Base-by-base conservation (phyloP, 2,888 invertebrate genomes). In the Craniophora ligustri region DNA sequence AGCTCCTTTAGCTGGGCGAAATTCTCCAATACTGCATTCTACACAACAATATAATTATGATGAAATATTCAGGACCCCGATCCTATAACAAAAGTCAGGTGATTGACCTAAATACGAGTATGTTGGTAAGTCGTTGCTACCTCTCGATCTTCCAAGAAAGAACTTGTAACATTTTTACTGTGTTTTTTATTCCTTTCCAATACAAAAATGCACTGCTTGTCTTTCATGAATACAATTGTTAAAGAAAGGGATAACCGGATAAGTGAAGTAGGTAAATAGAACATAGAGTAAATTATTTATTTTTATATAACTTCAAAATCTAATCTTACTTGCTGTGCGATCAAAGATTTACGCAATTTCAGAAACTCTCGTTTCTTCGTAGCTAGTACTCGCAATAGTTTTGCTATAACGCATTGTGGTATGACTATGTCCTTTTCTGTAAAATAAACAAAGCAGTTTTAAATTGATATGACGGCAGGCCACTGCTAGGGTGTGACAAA, bases 321-420 rank as follows among this genome's bases (percentile, higher is more conserved):
- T 13, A 19, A 8, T 1, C 77, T 68, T 73, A 88, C 92, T 78
- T 93, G 92, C 51, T 86, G 85, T 2, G 61, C 4, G 16, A 89
- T 79, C 11, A 92, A 65, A 58, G 11, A 72, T 60, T 88, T 92
- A 13, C 85, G 81, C 55, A 85, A 21, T 67, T 88, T 90, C 1
- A 86, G 38, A 53, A 91, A 91, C 57, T 92, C 92, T 40, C 91
- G 83, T 70, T 84, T 91, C 66, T 88, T 92, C 5, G 86, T 82
- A 0, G 87, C 81, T 40, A 91, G 67, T 2, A 58, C 15, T 38
- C 91, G 78, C 66, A 82, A 58, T 11, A 86, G 72, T 75, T 89
- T 92, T 3, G 79, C 60, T 7, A 87, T 14, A 16, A 88, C 62
- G 35, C 72, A 80, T 21, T 87, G 86, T 5, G 91, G 88, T 58